Evolutionary conservation across 2,113 vertebrate genomes (phyloP).

Genomic region (Loxodonta africana): DNA sequence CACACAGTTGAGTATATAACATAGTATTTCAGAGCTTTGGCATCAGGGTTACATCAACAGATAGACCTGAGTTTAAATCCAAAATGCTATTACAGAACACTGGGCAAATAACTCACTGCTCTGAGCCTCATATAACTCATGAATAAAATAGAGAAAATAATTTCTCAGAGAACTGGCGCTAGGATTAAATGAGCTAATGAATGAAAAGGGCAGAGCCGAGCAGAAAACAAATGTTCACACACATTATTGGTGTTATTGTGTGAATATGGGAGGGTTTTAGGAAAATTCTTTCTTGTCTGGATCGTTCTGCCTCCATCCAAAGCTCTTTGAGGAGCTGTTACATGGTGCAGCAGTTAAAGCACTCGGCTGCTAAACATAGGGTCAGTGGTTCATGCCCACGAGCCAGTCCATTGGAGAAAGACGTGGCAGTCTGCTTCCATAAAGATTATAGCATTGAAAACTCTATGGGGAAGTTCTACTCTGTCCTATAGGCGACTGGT

Average conservation of each 20-base stretch:
- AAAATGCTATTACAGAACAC: neutral
- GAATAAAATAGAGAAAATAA: neutral
- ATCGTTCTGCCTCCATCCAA: neutral
- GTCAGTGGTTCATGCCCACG: too few relatives aligned
- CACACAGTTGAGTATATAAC: accelerated
- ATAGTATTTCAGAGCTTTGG: neutral
- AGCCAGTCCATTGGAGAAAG: too few relatives aligned
- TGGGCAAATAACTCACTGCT: neutral
- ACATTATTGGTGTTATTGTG: neutral
- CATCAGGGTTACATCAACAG: neutral
- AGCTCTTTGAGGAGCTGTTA: neutral
- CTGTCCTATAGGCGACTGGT: too few relatives aligned
- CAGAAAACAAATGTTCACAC: neutral
- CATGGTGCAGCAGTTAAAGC: too few relatives aligned
- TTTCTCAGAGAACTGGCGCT: neutral
- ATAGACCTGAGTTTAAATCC: neutral
- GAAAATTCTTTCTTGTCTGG: neutral
- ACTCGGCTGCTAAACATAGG: too few relatives aligned
- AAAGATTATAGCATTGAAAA: too few relatives aligned
- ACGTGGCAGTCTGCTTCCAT: too few relatives aligned
- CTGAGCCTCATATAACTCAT: neutral
- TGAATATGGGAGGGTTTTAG: neutral
- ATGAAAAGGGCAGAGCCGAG: neutral
- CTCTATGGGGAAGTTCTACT: too few relatives aligned
- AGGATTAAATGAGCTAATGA: neutral